Evolutionary conservation across 1,140 invertebrate species (phyloP), one percentile per base, ranked within the genome.

Genomic region (Drosophila sproati): DNA sequence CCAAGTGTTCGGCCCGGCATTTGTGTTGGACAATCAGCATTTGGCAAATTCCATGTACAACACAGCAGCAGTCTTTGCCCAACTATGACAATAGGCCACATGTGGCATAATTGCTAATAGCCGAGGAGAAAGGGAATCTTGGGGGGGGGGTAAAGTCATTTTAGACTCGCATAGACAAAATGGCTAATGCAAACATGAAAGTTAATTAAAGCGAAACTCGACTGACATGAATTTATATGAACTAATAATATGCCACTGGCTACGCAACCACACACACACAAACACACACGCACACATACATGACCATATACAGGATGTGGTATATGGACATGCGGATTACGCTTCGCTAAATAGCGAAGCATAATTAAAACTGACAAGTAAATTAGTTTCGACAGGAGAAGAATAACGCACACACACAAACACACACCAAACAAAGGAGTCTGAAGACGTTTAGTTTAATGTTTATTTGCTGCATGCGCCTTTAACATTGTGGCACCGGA

Each of bases 351-450:
- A 77, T 89, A 62, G 86, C 77, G 56, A 39, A 76, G 60, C 68
- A 90, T 89, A 89, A 89, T 89, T 89, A 86, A 89, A 89, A 85
- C 78, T 85, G 86, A 89, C 85, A 89, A 90, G 78, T 81, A 89
- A 89, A 89, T 89, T 89, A 89, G 86, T 90, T 89, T 81, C 48
- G 48, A 66, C 48, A 61, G 47, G 43, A 69, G 54, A 57, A 59
- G 68, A 57, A 35, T 7, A 5, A 37, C 5, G 7, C 5, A 7
- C 5, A 7, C 39, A 43, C 6, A 41, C 8, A n/a, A 10, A 41
- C 39, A 41, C 8, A 57, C 31, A 64, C 43, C 39, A 37, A 48
- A 68, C 48, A 43, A n/a, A 2, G 39, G 10, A 3, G 31, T 35
- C 60, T 29, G 29, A 69, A 68, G 67, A 48, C 45, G 69, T 74